phyloP scores from a whole-genome alignment of 2,797 vertebrate species.

The Okamejei kenojei region DNA sequence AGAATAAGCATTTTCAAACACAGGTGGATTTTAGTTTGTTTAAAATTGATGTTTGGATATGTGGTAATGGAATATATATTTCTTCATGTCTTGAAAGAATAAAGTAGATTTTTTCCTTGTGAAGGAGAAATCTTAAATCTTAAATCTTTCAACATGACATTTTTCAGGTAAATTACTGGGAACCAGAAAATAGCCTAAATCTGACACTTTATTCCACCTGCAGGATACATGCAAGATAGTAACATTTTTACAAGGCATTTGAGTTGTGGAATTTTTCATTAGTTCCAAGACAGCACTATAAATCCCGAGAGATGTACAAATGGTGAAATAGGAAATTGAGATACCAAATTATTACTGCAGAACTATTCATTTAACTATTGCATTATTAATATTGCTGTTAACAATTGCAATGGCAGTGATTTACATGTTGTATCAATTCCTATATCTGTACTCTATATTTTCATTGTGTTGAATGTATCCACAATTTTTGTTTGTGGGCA shows the following conservation, averaged over 20 bases:
- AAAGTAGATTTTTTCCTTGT: background rate
- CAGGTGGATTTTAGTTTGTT: background rate
- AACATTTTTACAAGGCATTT: background rate
- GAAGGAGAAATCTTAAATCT: background rate
- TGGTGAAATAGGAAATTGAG: background rate
- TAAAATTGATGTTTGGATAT: background rate
- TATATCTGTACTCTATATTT: slow-evolving; percentile 24
- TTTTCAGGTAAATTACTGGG: background rate
- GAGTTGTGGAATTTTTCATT: background rate
- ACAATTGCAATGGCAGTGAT: slow-evolving; percentile 16
- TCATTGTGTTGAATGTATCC: slow-evolving; percentile 36
- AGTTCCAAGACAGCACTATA: background rate
- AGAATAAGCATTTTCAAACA: slow-evolving; percentile 8
- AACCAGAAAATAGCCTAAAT: background rate
- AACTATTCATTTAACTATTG: slow-evolving; percentile 1
- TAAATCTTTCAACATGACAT: background rate
- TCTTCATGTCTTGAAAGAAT: background rate
- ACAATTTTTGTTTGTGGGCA: slow-evolving; percentile 34
- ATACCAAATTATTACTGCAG: slow-evolving; percentile 18
- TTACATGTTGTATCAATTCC: slow-evolving; percentile 25
- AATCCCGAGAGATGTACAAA: background rate
- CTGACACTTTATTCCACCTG: background rate
- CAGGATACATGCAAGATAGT: background rate
- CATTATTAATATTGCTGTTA: slow-evolving; percentile 34
- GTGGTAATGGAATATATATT: slow-evolving; percentile 7